Base-by-base conservation (phyloP, 2,797 vertebrate species). In the Xenopus petersii region DNA sequence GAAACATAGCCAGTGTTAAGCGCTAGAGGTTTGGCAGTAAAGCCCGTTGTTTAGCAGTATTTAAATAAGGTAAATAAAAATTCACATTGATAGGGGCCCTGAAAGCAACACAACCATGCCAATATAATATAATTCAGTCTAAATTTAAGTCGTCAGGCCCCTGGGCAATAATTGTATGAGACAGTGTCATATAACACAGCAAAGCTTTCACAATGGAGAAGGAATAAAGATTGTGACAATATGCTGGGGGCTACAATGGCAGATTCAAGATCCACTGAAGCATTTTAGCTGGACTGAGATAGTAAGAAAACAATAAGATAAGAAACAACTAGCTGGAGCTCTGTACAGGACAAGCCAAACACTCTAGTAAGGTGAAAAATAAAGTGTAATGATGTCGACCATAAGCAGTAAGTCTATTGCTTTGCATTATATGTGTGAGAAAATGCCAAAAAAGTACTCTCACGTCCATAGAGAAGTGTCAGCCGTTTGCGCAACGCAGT, bases 261-360 rank as follows among this genome's bases (percentile, higher is more conserved):
- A 68, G 73, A 68, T 64, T 68, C 16, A 11, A 73, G 48, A 51
- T 49, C 48, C 58, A 72, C 62, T 26, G 61, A 58, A 67, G 75
- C 64, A 78, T 63, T 21, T 21, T 61, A 78, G 49, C 65, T 64
- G 46, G 75, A 55, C 73, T 68, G 68, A 64, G 62, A 73, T 67
- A 68, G 21, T 21, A 21, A 21, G 21, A 21, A 21, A 21, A 21
- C 21, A 21, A 21, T 21, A 21, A 21, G 21, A 21, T 21, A 73
- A 78, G 36, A 73, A 78, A 70, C 75, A 78, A 78, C 73, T 78
- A 78, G 75, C 75, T 68, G 64, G 64, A 67, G 64, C 67, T 63
- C 70, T 58, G 58, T 54, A 70, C 64, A 48, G 70, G 73, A 47
- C 16, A 64, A 69, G 64, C 70, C 64, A 3, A 6, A 42, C 36